Conservation (phyloP, 2,113 vertebrate genomes). For the Aptenodytes forsteri region DNA sequence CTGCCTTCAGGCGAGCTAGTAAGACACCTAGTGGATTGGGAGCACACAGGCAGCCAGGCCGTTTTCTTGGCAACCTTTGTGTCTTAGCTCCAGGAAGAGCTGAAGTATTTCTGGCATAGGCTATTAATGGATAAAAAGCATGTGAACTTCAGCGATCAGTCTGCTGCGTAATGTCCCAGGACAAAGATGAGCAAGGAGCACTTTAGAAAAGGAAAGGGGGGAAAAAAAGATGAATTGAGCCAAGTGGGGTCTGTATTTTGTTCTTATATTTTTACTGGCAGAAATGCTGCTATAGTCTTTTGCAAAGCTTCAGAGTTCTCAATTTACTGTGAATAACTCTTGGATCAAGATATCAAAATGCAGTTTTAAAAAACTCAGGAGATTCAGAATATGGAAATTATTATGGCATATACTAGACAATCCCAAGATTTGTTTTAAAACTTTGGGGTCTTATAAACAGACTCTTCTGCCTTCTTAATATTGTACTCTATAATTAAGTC, state of each 20-base stretch:
- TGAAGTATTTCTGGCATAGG: constrained; percentile 29
- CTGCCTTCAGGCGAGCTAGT: neutral
- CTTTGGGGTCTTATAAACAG: neutral
- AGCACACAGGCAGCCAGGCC: neutral
- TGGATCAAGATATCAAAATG: constrained; percentile 23
- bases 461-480: neutral
- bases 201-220: neutral
- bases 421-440: constrained; percentile 30
- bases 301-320: constrained; percentile 3
- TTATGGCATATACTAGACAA: neutral
- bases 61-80: neutral
- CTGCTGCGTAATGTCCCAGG: neutral
- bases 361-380: neutral
- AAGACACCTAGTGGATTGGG: neutral
- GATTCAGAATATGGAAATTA: constrained; percentile 23
- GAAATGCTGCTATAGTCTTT: neutral
- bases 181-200: constrained; percentile 27
- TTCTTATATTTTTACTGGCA: constrained; percentile 46
- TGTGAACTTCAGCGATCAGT: neutral
- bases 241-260: constrained; percentile 26
- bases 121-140: constrained; percentile 56
- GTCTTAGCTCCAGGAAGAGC: neutral
- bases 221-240: neutral
- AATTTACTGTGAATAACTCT: neutral
- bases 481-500: neutral